Evolutionary conservation across 2,888 invertebrate species (phyloP).

Genomic region (Plebejus anna): DNA sequence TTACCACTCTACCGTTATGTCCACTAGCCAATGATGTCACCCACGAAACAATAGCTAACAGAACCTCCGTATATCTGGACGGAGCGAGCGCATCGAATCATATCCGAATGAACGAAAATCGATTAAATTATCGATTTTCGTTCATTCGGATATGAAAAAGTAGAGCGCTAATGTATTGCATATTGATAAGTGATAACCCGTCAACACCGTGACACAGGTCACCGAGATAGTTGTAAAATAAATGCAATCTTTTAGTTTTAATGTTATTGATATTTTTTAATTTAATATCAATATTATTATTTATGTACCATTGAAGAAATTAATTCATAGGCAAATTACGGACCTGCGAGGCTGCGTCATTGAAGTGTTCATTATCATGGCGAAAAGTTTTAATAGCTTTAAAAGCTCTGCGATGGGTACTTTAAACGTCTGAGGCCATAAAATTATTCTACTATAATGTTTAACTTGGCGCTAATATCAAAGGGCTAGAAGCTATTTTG

Average conservation of each 20-base stretch:
- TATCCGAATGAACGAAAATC: too few species aligned
- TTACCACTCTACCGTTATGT: conserved; percentile 77
- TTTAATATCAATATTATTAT: not conserved
- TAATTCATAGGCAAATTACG: too few species aligned
- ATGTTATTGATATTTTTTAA: not conserved
- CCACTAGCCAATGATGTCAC: conserved; percentile 52
- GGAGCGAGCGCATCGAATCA: not conserved
- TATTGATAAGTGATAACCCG: conserved; percentile 29
- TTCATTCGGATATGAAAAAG: conserved; percentile 1
- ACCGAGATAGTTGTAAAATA: not conserved
- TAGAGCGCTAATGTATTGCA: conserved; percentile 14
- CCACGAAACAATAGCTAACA: conserved; percentile 47
- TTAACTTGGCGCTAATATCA: too few species aligned
- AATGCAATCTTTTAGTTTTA: not conserved
- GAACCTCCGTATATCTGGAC: conserved; percentile 29
- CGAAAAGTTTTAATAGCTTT: too few species aligned
- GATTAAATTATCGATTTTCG: conserved; percentile 4
- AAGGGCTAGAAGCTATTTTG: too few species aligned
- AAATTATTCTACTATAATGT: too few species aligned
- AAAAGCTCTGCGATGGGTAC: too few species aligned
- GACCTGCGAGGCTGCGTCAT: too few species aligned
- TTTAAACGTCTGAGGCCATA: too few species aligned
- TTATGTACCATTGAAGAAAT: too few species aligned
- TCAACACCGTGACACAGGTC: not conserved
- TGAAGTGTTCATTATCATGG: too few species aligned